Evolutionary conservation across 2,797 vertebrate species (phyloP).

Genomic region (Enteromius paludinosus): DNA sequence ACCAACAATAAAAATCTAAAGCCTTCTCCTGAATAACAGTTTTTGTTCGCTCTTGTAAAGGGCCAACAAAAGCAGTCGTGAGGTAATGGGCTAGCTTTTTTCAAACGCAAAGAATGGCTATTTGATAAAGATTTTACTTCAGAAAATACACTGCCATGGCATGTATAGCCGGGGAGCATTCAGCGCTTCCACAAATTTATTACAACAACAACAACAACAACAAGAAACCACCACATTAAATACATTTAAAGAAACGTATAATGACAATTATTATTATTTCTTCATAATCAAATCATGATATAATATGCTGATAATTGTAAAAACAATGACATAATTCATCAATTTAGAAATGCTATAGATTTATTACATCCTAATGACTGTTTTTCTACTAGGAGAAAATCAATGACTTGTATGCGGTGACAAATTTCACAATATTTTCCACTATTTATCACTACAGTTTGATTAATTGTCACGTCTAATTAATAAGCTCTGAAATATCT

Average conservation of each 20-base stretch:
- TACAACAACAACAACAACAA: background rate
- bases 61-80: slow-evolving; percentile 99
- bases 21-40: slow-evolving; percentile 99
- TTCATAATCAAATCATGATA: background rate
- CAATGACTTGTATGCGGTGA: background rate
- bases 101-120: slow-evolving; percentile 97
- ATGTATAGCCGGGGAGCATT: slow-evolving; percentile 80
- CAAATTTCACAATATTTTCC: background rate
- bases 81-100: slow-evolving; percentile 99
- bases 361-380: background rate
- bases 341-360: background rate
- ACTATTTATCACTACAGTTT: background rate
- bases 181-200: background rate
- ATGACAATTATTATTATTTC: slow-evolving; percentile 14
- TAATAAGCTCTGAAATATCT: slow-evolving; percentile 6
- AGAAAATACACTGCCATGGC: slow-evolving; percentile 87
- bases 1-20: slow-evolving; percentile 99
- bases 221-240: background rate
- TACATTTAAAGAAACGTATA: background rate
- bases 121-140: slow-evolving; percentile 96
- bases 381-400: background rate
- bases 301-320: background rate
- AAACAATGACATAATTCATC: background rate
- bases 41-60: slow-evolving; percentile 99
- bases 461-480: background rate